These are phyloP conservation scores for Eristalis pertinax DNA, from an alignment of 2,888 invertebrate genomes.

Conservation along the genomic window DNA sequence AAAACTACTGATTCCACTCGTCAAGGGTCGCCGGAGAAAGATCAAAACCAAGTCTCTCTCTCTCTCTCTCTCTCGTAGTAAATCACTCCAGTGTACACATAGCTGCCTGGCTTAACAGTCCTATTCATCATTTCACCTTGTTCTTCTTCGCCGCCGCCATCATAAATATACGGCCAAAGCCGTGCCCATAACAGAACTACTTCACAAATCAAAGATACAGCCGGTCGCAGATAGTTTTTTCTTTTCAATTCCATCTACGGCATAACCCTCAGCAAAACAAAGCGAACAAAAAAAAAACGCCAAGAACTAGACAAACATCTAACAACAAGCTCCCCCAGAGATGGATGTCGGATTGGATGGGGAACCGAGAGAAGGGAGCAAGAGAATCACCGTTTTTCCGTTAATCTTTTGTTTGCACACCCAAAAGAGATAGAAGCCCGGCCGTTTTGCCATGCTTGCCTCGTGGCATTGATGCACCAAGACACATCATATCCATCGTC, in stretches of 20 bases:
- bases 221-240: slow-evolving; percentile 8
- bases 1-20: background rate
- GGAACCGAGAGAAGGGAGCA: slow-evolving; percentile 8
- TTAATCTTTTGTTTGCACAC: slow-evolving; percentile 67
- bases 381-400: slow-evolving; percentile 57
- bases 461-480: slow-evolving; percentile 48
- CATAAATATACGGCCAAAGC: slow-evolving; percentile 23
- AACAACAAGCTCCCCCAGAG: slow-evolving; percentile 2
- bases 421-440: slow-evolving; percentile 42
- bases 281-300: background rate
- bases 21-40: background rate
- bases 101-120: slow-evolving; percentile 47
- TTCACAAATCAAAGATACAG: slow-evolving; percentile 60
- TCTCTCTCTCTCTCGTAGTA: background rate
- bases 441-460: background rate
- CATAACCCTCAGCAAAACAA: background rate
- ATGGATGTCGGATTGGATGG: background rate
- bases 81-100: slow-evolving; percentile 40
- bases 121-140: slow-evolving; percentile 52
- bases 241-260: slow-evolving; percentile 6
- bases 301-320: slow-evolving; percentile 14
- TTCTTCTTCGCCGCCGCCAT: background rate
- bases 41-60: background rate
- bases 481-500: slow-evolving; percentile 41
- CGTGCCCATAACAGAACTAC: slow-evolving; percentile 25